These are phyloP conservation scores for Fulmarus glacialis DNA, from an alignment of 2,113 vertebrate genomes.

Conservation along the genomic window DNA sequence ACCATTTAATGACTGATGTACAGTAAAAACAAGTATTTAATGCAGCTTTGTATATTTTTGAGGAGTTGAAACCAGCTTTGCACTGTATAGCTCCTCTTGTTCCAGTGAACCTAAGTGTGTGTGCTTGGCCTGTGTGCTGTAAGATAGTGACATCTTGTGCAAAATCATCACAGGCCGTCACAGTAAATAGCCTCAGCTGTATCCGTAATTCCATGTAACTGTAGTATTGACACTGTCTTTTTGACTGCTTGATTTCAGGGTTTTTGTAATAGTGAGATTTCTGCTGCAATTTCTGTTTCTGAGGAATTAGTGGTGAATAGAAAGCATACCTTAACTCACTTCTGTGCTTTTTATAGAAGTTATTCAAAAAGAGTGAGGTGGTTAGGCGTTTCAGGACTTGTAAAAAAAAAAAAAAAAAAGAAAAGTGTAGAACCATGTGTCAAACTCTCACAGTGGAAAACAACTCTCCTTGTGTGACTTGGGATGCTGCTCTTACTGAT, in stretches of 20 bases:
- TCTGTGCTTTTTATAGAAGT: background rate
- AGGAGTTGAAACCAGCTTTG: background rate
- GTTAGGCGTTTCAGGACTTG: background rate
- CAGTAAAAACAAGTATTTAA: background rate
- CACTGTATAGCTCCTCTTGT: background rate
- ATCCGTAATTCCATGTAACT: rapidly evolving
- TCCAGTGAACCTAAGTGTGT: background rate
- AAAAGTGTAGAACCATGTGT: background rate
- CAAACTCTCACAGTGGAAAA: background rate
- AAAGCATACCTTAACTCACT: background rate
- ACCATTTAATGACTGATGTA: background rate
- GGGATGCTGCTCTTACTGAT: background rate
- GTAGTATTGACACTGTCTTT: background rate
- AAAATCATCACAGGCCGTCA: background rate
- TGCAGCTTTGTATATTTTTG: background rate
- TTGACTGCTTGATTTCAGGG: background rate
- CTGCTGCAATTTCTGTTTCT: background rate
- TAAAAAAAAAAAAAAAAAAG: background rate
- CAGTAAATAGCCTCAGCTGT: background rate
- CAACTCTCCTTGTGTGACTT: background rate
- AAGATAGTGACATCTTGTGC: background rate
- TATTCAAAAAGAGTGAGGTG: background rate
- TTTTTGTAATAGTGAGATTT: background rate
- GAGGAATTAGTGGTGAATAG: background rate
- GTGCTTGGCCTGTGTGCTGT: background rate